Evolutionary conservation across 2,888 invertebrate genomes (phyloP), one percentile per base, ranked within the genome.

Genomic region (Chymomyza amoena): DNA sequence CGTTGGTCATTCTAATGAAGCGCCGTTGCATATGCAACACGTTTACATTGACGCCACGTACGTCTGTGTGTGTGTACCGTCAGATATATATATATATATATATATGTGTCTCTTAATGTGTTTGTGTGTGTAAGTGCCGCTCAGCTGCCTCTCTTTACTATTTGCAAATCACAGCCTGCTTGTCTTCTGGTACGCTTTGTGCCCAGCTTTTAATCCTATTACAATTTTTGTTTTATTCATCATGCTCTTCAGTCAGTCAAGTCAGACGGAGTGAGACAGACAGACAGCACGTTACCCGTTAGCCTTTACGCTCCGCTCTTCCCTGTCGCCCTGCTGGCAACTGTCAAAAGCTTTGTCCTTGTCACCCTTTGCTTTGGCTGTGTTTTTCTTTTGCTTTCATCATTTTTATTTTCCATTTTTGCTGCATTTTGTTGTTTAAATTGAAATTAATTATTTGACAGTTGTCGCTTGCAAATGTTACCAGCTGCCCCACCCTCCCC

Each of bases 381-480:
- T 57, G 52, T 63, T 25, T 15, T 57, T 16, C 7, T 13, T 39
- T 61, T 65, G 57, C 52, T 63, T 59, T 65, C 59, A 62, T 16
- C 28, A 39, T 61, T 10, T 64, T 50, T 59, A 45, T 61, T 61
- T 66, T 63, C 39, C 59, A 51, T 66, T 62, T 60, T 66, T 70
- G 51, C 69, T 66, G 70, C 77, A 77, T 84, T 79, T 63, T 79
- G 78, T 82, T 84, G 85, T 79, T 88, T 88, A 87, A 82, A 87
- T 89, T 88, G 80, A 88, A 87, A 86, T 88, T 85, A 85, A 85
- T 88, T 85, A 88, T 88, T 84, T 88, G 79, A 77, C 88, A 85
- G 85, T 87, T 88, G 85, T 87, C 84, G 82, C 81, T 75, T 77
- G 78, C 80, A 75, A 82, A 82, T 82, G 83, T 74, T 75, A 18